Evolutionary conservation across 2,797 vertebrate species (phyloP).

Genomic region (Falco cherrug): DNA sequence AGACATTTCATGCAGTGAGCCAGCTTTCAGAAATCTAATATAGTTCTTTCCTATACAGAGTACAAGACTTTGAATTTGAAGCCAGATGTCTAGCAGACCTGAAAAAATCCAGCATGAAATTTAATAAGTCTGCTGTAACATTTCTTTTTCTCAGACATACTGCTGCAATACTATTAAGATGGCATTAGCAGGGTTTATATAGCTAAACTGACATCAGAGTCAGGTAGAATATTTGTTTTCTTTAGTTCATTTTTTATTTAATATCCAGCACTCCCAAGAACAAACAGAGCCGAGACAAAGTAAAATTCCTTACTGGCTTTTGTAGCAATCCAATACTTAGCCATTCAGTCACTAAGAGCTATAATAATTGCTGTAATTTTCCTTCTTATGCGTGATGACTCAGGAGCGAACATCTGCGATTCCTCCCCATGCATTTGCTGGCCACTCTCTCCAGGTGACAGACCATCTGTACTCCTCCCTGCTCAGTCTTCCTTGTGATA

Average conservation of each 20-base stretch:
- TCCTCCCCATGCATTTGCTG: neutral
- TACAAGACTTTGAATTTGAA: neutral
- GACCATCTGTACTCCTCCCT: neutral
- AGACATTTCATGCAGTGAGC: neutral
- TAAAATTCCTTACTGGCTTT: neutral
- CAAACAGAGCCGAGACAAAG: neutral
- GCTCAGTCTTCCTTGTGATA: neutral
- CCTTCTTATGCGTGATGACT: neutral
- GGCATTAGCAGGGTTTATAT: constrained; percentile 28
- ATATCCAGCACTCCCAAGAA: constrained; percentile 17
- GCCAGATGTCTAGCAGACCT: constrained; percentile 43
- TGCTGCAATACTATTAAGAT: constrained; percentile 28
- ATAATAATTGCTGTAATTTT: neutral
- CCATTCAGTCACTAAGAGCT: neutral
- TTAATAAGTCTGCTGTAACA: constrained; percentile 35
- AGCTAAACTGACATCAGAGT: neutral
- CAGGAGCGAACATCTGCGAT: neutral
- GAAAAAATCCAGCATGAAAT: constrained; percentile 58
- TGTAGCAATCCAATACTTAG: neutral
- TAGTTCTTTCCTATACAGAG: neutral
- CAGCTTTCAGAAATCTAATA: constrained; percentile 58
- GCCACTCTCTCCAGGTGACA: neutral
- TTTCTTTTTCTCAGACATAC: constrained; percentile 9
- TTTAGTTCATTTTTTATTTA: constrained; percentile 5
- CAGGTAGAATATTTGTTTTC: neutral